Evolutionary conservation across 2,113 vertebrate species (phyloP).

Genomic region (Tinamus guttatus): DNA sequence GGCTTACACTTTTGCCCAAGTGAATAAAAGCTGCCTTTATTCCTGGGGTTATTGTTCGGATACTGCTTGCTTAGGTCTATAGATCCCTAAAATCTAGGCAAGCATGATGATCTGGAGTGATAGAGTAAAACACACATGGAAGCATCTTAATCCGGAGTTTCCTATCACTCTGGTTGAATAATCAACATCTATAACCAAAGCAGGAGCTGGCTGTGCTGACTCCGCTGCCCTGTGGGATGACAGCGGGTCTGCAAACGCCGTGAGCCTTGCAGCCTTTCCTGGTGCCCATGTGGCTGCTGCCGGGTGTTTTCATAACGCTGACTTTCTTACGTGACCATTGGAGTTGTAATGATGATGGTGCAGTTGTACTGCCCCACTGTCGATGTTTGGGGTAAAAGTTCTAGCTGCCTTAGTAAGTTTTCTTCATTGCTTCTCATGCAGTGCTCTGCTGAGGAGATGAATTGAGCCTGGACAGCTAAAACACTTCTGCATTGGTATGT

Average conservation of each 20-base stretch:
- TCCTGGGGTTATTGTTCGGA: background rate
- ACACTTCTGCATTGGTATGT: background rate
- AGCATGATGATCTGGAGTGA: rapidly evolving
- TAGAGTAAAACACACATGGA: background rate
- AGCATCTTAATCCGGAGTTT: background rate
- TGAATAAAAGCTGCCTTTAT: background rate
- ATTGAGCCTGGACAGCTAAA: background rate
- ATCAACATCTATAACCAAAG: background rate
- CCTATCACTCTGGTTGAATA: background rate
- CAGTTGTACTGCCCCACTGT: background rate
- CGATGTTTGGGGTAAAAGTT: background rate
- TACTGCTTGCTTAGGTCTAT: background rate
- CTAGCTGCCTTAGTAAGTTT: background rate
- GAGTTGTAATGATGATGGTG: background rate
- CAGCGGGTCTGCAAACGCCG: background rate
- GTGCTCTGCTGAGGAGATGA: background rate
- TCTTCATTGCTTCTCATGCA: background rate
- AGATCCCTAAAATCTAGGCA: background rate
- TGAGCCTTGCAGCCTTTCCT: background rate
- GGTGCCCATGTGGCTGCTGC: background rate
- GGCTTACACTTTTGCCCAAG: background rate
- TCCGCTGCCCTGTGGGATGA: background rate
- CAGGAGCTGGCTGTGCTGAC: background rate
- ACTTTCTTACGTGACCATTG: background rate
- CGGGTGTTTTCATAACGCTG: background rate